Percentiles rank a stretch among this genome's conserved stretches.
phyloP scores from a whole-genome alignment of 2,888 invertebrate species.

The Fragum whitleyi region DNA sequence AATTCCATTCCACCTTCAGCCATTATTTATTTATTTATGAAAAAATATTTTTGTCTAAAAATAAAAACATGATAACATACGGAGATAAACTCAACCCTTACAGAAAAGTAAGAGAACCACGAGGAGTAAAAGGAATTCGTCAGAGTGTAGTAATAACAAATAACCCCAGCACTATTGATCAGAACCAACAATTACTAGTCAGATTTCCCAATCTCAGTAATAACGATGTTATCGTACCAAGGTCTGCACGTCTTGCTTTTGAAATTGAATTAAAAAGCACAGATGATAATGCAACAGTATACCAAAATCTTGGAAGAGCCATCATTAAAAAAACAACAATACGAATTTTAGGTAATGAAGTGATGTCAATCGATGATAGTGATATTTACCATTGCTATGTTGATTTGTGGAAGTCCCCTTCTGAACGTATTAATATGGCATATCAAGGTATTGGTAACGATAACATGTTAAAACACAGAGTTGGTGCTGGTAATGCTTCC shows the following conservation, averaged over 20 bases:
- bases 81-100: constrained; percentile 34
- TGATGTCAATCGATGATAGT: constrained; percentile 58
- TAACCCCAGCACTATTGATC: constrained; percentile 61
- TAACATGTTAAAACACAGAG: constrained; percentile 48
- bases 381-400: constrained; percentile 55
- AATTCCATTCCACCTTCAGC: constrained; percentile 43
- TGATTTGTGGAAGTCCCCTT: constrained; percentile 42
- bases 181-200: constrained; percentile 62
- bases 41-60: background rate
- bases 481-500: constrained; percentile 46
- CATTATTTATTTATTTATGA: constrained; percentile 38
- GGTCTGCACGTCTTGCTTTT: constrained; percentile 57
- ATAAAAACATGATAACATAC: constrained; percentile 28
- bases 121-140: constrained; percentile 29
- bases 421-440: constrained; percentile 34
- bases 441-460: constrained; percentile 53
- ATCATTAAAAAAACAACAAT: constrained; percentile 61
- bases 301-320: constrained; percentile 56
- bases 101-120: constrained; percentile 21
- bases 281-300: constrained; percentile 52
- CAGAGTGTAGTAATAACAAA: constrained; percentile 56
- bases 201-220: constrained; percentile 60
- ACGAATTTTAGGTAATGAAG: constrained; percentile 55
- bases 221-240: constrained; percentile 57
- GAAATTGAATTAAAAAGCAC: constrained; percentile 43